Base-by-base conservation (phyloP, 2,797 vertebrate species). In the Cichlasoma orientale region DNA sequence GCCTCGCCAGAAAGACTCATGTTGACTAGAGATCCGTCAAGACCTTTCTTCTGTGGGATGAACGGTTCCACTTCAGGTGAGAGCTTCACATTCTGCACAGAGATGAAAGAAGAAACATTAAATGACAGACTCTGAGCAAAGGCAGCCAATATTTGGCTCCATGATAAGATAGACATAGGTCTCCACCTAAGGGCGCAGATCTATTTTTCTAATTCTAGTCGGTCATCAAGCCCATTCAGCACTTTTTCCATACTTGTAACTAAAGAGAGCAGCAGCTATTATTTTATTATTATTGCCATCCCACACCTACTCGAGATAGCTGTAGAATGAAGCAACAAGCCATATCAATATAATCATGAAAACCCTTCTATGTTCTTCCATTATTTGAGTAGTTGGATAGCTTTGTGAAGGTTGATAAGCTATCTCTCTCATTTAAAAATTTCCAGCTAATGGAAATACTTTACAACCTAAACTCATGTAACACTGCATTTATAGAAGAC, bases 31-130 rank as follows among this genome's bases (percentile, higher is more conserved):
- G 97, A 92, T 36, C 96, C 94, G 89, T 99, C 98, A 11, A 95
- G 91, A 92, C 94, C 96, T 95, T 98, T 99, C 95, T 97, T 99
- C 96, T 99, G 97, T 77, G 98, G 98, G 96, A 99, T 96, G 94
- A 99, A 99, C 0, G 98, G 98, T 90, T 99, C 98, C 81, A 99
- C 98, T 95, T 99, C 98, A 68, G 98, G 97, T 83, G 98, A 99
- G 82, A 99, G 96, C 93, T 99, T 99, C 91, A 98, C 97, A 96
- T 98, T 98, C 98, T 99, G 92, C 72, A 83, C 13, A 86, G 68
- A 84, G 7, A 79, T 14, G 89, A 77, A 88, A 8, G 3, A 52
- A 56, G 8, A 53, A 55, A 10, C 8, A 31, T 84, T 71, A 78
- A 27, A 27, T 8, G 61, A 73, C 33, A 80, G 54, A 56, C 12